Evolutionary conservation across 2,797 vertebrate species (phyloP), one percentile per base, ranked within the genome.

Genomic region (Botia kubotai): DNA sequence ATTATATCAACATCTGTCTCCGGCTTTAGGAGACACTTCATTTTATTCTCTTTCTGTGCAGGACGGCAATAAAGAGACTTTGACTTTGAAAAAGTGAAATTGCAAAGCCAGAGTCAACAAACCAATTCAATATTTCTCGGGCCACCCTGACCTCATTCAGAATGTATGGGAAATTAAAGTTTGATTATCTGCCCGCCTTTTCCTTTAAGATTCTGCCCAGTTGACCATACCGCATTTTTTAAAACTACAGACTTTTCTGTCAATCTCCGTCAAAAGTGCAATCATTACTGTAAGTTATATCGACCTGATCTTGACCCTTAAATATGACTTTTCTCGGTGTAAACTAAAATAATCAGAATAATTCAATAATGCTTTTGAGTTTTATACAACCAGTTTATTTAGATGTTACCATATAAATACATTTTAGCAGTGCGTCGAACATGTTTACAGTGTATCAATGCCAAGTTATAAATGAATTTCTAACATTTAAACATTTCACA

Each of bases 151-250:
- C 19, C 4, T 72, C 21, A 33, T 55, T 66, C 12, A 7, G 16
- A 55, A 73, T 72, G 29, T 43, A 79, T 53, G 29, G 16, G 57
- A 17, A 53, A 72, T 63, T 43, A 36, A 71, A 78, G 26, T 65
- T 53, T 78, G 23, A 70, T 78, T 33, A 78, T 70, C 12, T 19
- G 0, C n/a, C 39, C 19, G 17, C n/a, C 16, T 71, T 36, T 77
- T 21, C 21, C 6, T 19, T 17, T 17, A n/a, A 69, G 10, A 58
- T 68, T 29, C 10, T 46, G 66, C 36, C 4, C 17, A 46, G 39
- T n/a, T 50, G 66, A 21, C 43, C 66, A 48, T 4, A 48, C 14
- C 6, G 4, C 66, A 62, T 46, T 46, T 46, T 46, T 46, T 11
- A 46, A 65, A 75, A 36, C 33, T 17, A 75, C 4, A 19, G 33